Conservation (phyloP, 2,113 vertebrate genomes). For the Engraulis encrasicolus region DNA sequence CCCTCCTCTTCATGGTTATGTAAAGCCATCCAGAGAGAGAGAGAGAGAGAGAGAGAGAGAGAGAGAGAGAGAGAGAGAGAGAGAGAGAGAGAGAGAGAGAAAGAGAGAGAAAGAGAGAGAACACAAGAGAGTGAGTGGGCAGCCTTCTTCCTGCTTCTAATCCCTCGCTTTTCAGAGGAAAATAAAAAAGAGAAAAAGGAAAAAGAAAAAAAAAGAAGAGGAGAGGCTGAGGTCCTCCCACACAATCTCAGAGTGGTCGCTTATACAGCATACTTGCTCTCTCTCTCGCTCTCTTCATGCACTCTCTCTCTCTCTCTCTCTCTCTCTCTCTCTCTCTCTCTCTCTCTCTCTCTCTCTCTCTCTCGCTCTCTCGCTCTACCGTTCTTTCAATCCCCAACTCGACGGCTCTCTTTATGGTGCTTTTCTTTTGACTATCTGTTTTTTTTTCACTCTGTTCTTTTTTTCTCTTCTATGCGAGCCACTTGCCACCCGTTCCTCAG, state of each 20-base stretch:
- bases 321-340: neutral
- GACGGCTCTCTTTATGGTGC: too few species aligned
- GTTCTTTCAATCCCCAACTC: too few species aligned
- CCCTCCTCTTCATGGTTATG: constrained; percentile 38
- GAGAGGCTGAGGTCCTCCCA: constrained; percentile 47
- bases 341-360: neutral
- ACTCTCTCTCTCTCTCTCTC: neutral
- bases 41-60: constrained; percentile 40
- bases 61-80: constrained; percentile 41
- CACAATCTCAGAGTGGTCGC: constrained; percentile 36
- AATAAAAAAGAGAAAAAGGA: constrained; percentile 27
- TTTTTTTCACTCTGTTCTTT: neutral
- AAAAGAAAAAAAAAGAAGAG: too few species aligned
- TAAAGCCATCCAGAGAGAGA: constrained; percentile 48
- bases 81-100: constrained; percentile 49
- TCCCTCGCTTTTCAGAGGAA: constrained; percentile 42
- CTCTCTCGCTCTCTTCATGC: neutral
- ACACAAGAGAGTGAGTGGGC: constrained; percentile 44
- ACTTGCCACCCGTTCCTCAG: neutral
- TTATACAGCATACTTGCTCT: too few species aligned
- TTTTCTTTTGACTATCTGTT: neutral
- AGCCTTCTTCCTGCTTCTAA: constrained; percentile 49
- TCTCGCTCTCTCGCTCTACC: constrained; percentile 26
- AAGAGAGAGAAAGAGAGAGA: constrained; percentile 47
- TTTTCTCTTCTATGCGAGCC: neutral